These are phyloP conservation scores for Agonum fuliginosum DNA, from an alignment of 2,888 invertebrate species.

Conservation along the genomic window DNA sequence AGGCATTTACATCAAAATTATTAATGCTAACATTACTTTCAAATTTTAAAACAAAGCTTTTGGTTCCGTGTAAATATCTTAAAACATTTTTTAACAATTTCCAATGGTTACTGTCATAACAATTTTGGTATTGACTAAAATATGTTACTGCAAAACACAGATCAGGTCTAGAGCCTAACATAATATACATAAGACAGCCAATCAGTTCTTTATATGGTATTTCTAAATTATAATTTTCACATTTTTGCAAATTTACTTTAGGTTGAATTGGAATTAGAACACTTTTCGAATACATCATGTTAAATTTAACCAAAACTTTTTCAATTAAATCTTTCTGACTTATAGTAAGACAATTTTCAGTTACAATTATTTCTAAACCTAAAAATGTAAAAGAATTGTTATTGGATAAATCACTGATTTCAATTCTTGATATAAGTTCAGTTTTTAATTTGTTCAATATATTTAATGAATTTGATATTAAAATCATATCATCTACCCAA, in stretches of 20 bases:
- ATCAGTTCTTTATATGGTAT: conserved; percentile 61
- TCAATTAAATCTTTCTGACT: conserved; percentile 31
- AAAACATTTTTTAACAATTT: conserved; percentile 61
- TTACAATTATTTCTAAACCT: neutral
- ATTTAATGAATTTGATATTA: conserved; percentile 56
- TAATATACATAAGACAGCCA: conserved; percentile 62
- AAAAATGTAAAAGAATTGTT: neutral
- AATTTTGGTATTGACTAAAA: conserved; percentile 64
- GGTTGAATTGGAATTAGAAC: no score
- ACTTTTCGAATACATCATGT: no score
- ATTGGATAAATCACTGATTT: neutral
- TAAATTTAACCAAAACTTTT: no score
- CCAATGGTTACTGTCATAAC: conserved; percentile 63
- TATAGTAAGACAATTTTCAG: neutral
- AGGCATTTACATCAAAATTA: conserved; percentile 47
- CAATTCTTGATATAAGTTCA: neutral
- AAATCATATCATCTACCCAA: conserved; percentile 62
- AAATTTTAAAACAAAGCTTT: conserved; percentile 60
- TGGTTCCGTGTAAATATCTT: conserved; percentile 60
- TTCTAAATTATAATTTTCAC: neutral
- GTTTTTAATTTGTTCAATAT: neutral
- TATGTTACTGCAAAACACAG: conserved; percentile 62
- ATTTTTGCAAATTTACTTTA: no score
- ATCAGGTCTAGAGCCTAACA: conserved; percentile 63
- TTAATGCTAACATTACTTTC: conserved; percentile 54